Conservation (phyloP, 1,140 invertebrate species). For the Bradynema listronoti region DNA sequence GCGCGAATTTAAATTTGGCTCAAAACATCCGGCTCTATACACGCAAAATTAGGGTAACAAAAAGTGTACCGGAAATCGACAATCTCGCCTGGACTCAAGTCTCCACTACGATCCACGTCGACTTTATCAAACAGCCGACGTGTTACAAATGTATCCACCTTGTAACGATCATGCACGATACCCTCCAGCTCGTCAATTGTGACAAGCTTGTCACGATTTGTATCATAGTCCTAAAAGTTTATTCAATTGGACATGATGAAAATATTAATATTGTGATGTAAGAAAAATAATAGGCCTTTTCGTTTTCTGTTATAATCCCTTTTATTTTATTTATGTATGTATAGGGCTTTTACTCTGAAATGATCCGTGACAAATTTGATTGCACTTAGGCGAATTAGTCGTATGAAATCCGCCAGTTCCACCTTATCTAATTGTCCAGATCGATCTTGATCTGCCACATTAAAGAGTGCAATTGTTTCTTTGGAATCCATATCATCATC, state of each 20-base stretch:
- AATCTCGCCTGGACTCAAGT: conserved; percentile 52
- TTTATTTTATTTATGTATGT: no score
- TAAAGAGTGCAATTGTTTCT: conserved; percentile 49
- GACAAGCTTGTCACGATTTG: conserved; percentile 46
- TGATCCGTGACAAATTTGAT: conserved; percentile 58
- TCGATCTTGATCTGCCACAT: conserved; percentile 52
- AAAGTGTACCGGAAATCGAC: conserved; percentile 48
- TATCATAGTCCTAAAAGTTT: conserved; percentile 39
- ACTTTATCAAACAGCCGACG: conserved; percentile 46
- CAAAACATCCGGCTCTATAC: conserved; percentile 1
- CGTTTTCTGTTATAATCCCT: no score
- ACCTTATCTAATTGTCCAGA: conserved; percentile 44
- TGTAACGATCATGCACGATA: conserved; percentile 51
- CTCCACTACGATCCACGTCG: conserved; percentile 48
- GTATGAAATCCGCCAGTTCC: conserved; percentile 54
- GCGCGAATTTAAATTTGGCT: no score
- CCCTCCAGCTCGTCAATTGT: conserved; percentile 50
- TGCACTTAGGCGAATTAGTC: conserved; percentile 49
- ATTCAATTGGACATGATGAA: not conserved
- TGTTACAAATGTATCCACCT: conserved; percentile 38
- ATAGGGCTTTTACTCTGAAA: conserved; percentile 31
- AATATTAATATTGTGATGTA: not conserved
- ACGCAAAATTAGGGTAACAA: no score
- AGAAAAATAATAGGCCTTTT: no score
- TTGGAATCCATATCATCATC: conserved; percentile 53